Evolutionary conservation across 2,113 vertebrate species (phyloP).

Genomic region (Rhinopomastus cyanomelas): DNA sequence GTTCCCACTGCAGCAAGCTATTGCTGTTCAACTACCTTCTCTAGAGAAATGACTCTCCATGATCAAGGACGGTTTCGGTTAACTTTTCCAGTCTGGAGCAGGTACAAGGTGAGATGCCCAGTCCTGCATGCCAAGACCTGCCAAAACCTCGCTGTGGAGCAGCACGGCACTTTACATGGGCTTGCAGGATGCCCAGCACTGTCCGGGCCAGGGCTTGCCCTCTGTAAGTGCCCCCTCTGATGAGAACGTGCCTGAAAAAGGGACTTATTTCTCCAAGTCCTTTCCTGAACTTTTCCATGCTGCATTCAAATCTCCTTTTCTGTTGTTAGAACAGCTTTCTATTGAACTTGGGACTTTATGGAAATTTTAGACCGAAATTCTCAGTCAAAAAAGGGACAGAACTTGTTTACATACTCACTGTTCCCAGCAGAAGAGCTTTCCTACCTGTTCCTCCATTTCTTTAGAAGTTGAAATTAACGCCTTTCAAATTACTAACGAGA

Average conservation of each 20-base stretch:
- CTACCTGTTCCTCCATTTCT: not conserved
- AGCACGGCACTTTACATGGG: not conserved
- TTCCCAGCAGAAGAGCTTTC: not conserved
- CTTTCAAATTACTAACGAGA: not conserved
- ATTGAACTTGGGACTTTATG: not conserved
- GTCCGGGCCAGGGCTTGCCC: rapidly evolving
- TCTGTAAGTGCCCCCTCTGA: not conserved
- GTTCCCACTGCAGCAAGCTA: not conserved
- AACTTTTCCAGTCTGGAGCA: not conserved
- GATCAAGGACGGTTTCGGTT: not conserved
- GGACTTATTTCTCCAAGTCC: not conserved
- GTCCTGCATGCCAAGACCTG: not conserved
- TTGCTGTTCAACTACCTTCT: not conserved
- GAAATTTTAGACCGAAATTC: not conserved
- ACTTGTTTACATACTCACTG: not conserved
- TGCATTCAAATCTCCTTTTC: not conserved
- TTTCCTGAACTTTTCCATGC: not conserved
- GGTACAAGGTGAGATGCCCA: not conserved
- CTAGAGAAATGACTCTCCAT: not conserved
- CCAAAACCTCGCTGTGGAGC: rapidly evolving
- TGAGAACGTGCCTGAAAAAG: not conserved
- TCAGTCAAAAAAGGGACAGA: not conserved
- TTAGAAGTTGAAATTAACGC: not conserved
- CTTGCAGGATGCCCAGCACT: rapidly evolving
- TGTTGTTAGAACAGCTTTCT: not conserved